Percentiles rank a stretch among this genome's conserved stretches.
Evolutionary conservation across 2,113 vertebrate genomes (phyloP).

Genomic region (Vombatus ursinus): DNA sequence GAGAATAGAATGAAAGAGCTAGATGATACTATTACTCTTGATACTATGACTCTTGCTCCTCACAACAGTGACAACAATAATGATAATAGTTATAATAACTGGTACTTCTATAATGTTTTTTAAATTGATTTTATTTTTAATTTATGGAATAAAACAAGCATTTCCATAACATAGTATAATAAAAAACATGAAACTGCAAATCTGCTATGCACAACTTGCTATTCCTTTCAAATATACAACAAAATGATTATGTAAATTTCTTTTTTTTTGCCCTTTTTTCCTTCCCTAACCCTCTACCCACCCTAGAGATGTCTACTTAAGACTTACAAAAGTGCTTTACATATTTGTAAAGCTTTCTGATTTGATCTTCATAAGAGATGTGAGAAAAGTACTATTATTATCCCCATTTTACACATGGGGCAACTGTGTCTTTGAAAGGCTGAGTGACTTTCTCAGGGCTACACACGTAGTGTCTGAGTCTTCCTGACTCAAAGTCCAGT

Average conservation of each 20-base stretch:
- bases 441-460: neutral
- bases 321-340: neutral
- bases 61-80: neutral
- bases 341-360: neutral
- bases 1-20: too few relatives aligned
- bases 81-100: neutral
- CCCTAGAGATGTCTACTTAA: too few relatives aligned
- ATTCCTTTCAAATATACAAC: too few relatives aligned
- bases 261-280: too few relatives aligned
- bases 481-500: neutral
- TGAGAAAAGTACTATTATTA: neutral
- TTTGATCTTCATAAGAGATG: neutral
- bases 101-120: neutral
- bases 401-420: neutral
- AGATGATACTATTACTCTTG: too few relatives aligned
- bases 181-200: too few relatives aligned
- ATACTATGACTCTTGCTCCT: neutral
- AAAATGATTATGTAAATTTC: too few relatives aligned
- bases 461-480: neutral
- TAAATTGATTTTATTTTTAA: too few relatives aligned
- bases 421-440: neutral
- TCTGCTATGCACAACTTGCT: too few relatives aligned
- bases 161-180: too few relatives aligned
- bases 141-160: too few relatives aligned
- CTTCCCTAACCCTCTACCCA: too few relatives aligned